A percentile compares a stretch with the other conserved stretches of the same genome.
phyloP scores from a whole-genome alignment of 2,888 invertebrate genomes.

The Lasioglossum vierecki region DNA sequence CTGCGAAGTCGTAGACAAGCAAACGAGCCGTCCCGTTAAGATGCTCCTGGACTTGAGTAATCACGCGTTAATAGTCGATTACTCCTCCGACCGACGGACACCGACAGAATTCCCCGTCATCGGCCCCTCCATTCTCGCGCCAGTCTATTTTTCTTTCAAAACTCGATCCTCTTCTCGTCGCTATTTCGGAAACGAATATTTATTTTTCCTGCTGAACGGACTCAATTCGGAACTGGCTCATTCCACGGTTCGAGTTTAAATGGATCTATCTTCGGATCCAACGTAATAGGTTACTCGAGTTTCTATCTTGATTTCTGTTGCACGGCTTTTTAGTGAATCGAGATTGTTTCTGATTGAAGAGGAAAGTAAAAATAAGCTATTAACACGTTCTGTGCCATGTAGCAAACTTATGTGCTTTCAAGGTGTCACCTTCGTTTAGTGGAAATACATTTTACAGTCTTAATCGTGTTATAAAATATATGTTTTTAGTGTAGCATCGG shows the following conservation, averaged over 20 bases:
- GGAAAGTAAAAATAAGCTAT: too few species aligned
- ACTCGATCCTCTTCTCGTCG: neutral
- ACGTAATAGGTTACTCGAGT: neutral
- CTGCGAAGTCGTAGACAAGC: slow-evolving; percentile 62
- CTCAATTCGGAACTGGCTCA: too few species aligned
- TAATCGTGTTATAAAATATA: too few species aligned
- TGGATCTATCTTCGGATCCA: neutral
- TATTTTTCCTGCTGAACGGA: neutral
- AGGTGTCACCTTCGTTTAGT: too few species aligned
- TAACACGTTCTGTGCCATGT: too few species aligned
- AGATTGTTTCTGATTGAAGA: too few species aligned
- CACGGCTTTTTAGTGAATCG: too few species aligned
- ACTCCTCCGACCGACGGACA: neutral
- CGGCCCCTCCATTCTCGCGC: neutral
- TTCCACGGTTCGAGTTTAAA: neutral
- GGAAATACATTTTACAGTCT: too few species aligned
- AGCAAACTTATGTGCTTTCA: too few species aligned
- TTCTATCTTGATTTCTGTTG: too few species aligned
- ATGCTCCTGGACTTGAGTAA: slow-evolving; percentile 50
- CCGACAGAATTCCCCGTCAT: neutral
- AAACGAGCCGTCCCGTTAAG: slow-evolving; percentile 58
- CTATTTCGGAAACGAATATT: neutral
- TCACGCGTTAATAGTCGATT: slow-evolving; percentile 59
- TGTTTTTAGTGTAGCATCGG: too few species aligned
- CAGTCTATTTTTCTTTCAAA: neutral